These are phyloP conservation scores for Heteromurus nitidus DNA, from an alignment of 2,888 invertebrate species.

Conservation along the genomic window DNA sequence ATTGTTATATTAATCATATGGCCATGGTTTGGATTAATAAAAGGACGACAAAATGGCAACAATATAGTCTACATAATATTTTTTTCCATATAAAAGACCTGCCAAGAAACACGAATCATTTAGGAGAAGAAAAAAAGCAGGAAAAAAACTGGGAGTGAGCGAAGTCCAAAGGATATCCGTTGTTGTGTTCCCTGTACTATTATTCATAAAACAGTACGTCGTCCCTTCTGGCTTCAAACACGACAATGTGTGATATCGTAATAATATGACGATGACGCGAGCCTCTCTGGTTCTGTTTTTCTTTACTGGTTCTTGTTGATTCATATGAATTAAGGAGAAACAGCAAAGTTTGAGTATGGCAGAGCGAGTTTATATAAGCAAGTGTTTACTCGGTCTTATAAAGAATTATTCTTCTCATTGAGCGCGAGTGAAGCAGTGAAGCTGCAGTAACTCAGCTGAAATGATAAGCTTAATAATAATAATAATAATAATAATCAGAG, in stretches of 20 bases:
- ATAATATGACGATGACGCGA: conserved; percentile 12
- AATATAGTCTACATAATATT: neutral
- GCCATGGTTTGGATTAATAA: neutral
- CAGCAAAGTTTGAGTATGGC: neutral
- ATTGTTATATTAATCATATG: neutral
- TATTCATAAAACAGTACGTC: conserved; percentile 22
- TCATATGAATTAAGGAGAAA: conserved; percentile 4
- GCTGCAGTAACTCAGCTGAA: neutral
- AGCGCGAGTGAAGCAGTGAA: neutral
- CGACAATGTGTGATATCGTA: too few species aligned
- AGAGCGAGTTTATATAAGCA: neutral
- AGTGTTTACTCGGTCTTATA: conserved; percentile 22
- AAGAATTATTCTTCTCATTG: neutral
- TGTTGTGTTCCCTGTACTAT: conserved; percentile 37
- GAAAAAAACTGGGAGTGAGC: conserved; percentile 42
- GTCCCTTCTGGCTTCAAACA: too few species aligned
- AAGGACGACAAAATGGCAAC: neutral
- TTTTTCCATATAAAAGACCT: neutral
- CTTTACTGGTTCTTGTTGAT: too few species aligned
- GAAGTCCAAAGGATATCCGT: conserved; percentile 49
- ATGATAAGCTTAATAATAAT: conserved; percentile 18
- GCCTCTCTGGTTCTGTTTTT: neutral
- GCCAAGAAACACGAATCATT: neutral
- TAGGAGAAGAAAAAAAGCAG: conserved; percentile 5
- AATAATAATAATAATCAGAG: conserved; percentile 20